Percentiles rank a stretch among this genome's conserved stretches.
phyloP scores from a whole-genome alignment of 2,888 invertebrate species.

The Pandemis heparana region DNA sequence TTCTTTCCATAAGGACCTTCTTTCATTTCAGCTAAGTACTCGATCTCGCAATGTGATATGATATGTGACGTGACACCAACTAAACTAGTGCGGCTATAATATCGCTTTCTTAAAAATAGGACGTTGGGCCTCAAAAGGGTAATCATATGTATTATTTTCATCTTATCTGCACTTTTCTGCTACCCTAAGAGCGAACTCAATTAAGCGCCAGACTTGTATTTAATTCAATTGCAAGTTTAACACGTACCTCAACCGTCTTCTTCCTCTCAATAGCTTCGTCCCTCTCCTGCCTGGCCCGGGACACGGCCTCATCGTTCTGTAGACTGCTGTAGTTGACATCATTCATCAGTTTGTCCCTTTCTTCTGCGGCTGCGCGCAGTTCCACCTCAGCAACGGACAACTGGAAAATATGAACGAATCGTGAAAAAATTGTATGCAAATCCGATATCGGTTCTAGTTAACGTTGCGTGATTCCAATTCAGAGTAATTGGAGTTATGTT shows the following conservation, averaged over 20 bases:
- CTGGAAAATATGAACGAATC: slow-evolving; percentile 63
- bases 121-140: no score
- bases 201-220: no score
- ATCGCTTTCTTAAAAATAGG: no score
- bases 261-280: slow-evolving; percentile 90
- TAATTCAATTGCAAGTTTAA: neutral
- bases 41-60: no score
- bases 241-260: slow-evolving; percentile 73
- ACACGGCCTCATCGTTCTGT: slow-evolving; percentile 92
- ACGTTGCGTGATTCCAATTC: neutral
- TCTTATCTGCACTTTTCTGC: no score
- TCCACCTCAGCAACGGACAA: slow-evolving; percentile 92
- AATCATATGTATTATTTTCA: no score
- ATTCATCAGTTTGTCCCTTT: slow-evolving; percentile 92
- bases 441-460: neutral
- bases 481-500: neutral
- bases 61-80: no score
- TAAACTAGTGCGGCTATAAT: no score
- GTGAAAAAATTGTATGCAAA: slow-evolving; percentile 4
- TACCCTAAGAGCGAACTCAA: no score
- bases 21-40: no score
- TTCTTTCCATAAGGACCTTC: no score
- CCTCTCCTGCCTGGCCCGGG: slow-evolving; percentile 92
- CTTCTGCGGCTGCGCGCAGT: slow-evolving; percentile 92
- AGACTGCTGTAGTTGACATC: slow-evolving; percentile 90